phyloP scores from a whole-genome alignment of 2,113 vertebrate species.

The Anseranas semipalmata region DNA sequence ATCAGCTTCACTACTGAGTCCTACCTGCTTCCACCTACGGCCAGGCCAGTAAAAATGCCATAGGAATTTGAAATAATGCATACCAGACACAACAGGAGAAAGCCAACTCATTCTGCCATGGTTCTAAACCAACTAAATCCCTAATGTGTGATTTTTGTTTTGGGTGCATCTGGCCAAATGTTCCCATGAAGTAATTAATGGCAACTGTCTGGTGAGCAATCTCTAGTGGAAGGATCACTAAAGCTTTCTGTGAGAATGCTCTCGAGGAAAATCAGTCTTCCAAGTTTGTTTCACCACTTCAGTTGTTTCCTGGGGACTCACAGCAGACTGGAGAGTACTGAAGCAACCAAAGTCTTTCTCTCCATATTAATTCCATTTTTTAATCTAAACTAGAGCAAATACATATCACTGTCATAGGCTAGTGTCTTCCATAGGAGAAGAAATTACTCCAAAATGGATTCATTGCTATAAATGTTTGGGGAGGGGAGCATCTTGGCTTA shows the following conservation, averaged over 20 bases:
- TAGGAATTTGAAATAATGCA: not conserved
- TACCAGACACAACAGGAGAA: not conserved
- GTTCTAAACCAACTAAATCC: conserved; percentile 13
- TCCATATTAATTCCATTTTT: not conserved
- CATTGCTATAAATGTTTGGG: not conserved
- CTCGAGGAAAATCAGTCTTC: not conserved
- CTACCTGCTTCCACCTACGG: not conserved
- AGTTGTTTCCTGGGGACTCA: not conserved
- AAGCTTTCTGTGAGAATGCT: conserved; percentile 5
- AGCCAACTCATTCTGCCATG: not conserved
- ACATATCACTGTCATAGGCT: not conserved
- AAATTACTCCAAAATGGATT: not conserved
- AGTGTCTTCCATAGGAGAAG: not conserved
- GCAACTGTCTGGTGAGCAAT: not conserved
- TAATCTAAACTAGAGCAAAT: not conserved
- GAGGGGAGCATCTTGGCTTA: not conserved
- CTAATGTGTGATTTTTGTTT: not conserved
- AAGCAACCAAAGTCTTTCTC: not conserved
- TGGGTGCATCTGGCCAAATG: not conserved
- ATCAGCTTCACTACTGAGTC: not conserved
- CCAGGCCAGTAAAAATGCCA: not conserved
- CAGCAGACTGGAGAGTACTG: not conserved
- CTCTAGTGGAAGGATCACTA: not conserved
- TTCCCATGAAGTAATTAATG: not conserved
- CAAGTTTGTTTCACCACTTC: not conserved